Base-by-base conservation (phyloP, 2,888 invertebrate genomes). In the Xanthia togata region DNA sequence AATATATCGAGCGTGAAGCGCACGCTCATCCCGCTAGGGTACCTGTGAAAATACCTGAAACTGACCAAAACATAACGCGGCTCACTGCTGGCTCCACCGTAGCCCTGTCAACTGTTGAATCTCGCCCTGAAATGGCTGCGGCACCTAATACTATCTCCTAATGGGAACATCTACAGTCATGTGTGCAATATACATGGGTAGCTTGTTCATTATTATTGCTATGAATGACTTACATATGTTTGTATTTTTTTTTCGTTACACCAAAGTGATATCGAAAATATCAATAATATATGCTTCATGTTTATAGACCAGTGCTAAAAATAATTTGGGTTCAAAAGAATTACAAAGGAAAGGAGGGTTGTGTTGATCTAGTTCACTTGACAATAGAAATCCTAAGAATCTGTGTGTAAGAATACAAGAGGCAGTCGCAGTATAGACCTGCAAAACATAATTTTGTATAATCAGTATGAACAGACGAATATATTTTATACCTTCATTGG, bases 101-200 rank as follows among this genome's bases (percentile, higher is more conserved):
- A 93, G 94, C 96, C 95, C 95, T 95, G 96, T 96, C 96, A 95
- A 96, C 96, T 96, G 96, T 96, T 96, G 96, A 96, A 96, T 96
- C 96, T 96, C 96, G 94, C 93, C 95, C 96, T 95, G 95, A 93
- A 96, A 96, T 92, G 90, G 91, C 92, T 91, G 92, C 93, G 94
- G 94, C 93, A 91, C 91, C 93, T 93, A 94, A 89, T 88, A 73
- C 90, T 90, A 86, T 76, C 87, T 93, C 86, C 89, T 93, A 94
- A 91, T 92, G 93, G 95, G 93, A 93, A 93, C 92, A 90, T 88
- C 91, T 92, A 88, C 59, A 81, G 82, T 82, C 87, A 85, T 86
- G 79, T 83, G 82, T 80, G 72, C 81, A 69, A 78, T 81, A 83
- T 84, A 81, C 62, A 77, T 76, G 72, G 82, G 75, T 85, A 62